These are phyloP conservation scores for Metaphire vulgaris DNA, from an alignment of 1,140 invertebrate genomes.

Conservation along the genomic window DNA sequence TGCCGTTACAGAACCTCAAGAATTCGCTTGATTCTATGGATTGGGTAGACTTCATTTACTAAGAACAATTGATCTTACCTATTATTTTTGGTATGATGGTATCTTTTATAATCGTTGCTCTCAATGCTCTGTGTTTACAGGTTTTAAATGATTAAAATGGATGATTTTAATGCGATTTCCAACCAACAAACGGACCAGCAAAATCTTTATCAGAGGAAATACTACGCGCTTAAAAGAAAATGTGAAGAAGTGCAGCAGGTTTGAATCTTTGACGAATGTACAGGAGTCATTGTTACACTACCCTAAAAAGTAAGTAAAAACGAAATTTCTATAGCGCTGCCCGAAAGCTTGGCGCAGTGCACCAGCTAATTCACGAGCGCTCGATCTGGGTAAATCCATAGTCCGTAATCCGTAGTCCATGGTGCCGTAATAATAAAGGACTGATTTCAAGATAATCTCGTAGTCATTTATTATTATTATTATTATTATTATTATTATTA, in stretches of 20 bases:
- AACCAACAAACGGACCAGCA: not conserved
- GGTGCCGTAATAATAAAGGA: not conserved
- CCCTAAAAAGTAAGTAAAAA: too few relatives aligned
- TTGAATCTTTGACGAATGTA: not conserved
- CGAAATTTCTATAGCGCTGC: not conserved
- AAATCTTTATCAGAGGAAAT: not conserved
- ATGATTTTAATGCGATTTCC: not conserved
- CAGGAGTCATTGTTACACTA: not conserved
- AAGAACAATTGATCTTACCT: too few relatives aligned
- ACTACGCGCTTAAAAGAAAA: not conserved
- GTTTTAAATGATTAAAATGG: not conserved
- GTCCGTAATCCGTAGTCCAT: not conserved
- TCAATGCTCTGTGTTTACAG: not conserved
- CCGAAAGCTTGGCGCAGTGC: not conserved
- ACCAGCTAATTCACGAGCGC: not conserved
- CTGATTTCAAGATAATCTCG: not conserved
- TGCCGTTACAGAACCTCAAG: too few relatives aligned
- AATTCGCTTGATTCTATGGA: too few relatives aligned
- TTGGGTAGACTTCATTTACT: too few relatives aligned
- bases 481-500: too few relatives aligned
- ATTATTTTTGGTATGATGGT: not conserved
- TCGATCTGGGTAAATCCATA: not conserved
- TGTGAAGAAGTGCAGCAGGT: not conserved
- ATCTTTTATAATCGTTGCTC: not conserved
- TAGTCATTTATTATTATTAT: too few relatives aligned